phyloP scores from a whole-genome alignment of 2,797 vertebrate species.

The Gobio occitaniae region DNA sequence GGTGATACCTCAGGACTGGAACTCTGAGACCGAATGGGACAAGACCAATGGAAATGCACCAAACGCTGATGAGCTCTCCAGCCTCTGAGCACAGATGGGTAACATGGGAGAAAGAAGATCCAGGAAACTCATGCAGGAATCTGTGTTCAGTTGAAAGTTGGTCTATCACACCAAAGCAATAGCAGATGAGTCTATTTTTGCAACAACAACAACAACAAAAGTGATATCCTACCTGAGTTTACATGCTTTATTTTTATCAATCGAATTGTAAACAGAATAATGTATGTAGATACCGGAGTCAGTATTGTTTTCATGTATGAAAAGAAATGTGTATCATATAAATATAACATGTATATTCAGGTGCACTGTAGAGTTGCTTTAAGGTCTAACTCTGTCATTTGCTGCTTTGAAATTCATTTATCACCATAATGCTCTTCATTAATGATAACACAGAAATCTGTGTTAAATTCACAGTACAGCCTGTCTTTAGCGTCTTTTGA shows the following conservation, averaged over 20 bases:
- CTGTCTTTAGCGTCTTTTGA: not conserved
- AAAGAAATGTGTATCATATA: constrained; percentile 41
- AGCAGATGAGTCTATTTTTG: constrained; percentile 53
- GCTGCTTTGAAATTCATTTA: constrained; percentile 11
- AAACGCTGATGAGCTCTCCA: constrained; percentile 75
- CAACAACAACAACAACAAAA: not conserved
- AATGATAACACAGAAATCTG: not conserved
- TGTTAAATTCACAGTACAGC: not conserved
- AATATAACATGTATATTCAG: constrained; percentile 45
- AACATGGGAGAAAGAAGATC: not conserved
- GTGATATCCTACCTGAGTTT: not conserved
- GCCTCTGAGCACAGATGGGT: constrained; percentile 77
- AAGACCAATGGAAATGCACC: constrained; percentile 69
- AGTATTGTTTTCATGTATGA: constrained; percentile 48
- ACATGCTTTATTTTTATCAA: constrained; percentile 38
- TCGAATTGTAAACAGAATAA: constrained; percentile 29
- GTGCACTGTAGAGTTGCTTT: not conserved
- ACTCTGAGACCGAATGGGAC: constrained; percentile 79
- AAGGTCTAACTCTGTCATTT: constrained; percentile 5
- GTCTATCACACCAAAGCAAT: constrained; percentile 69
- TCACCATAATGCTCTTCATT: constrained; percentile 5
- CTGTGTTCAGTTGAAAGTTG: not conserved
- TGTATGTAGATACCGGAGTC: constrained; percentile 54
- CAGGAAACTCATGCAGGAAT: not conserved
- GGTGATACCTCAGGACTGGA: constrained; percentile 84